phyloP scores from a whole-genome alignment of 2,797 vertebrate species.

The Typhlichthys subterraneus region DNA sequence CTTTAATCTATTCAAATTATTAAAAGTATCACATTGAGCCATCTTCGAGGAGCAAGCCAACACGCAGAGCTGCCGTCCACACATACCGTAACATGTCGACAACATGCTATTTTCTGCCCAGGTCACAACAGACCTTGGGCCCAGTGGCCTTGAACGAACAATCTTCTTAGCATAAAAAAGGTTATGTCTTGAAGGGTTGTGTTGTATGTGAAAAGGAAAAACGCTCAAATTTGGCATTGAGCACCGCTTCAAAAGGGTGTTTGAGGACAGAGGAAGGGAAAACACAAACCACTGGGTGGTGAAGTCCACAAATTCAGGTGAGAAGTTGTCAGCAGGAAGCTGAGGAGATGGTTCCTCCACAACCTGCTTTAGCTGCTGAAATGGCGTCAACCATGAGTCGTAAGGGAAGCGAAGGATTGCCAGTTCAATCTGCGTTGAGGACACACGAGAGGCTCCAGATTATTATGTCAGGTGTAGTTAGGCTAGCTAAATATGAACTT shows the following conservation, averaged over 20 bases:
- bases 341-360: constrained; percentile 95
- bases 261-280: not conserved
- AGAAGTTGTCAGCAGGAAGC: constrained; percentile 88
- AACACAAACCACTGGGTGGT: constrained; percentile 87
- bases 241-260: not conserved
- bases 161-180: not conserved
- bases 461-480: not conserved
- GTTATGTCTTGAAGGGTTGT: not conserved
- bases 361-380: constrained; percentile 98
- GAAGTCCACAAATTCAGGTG: constrained; percentile 92
- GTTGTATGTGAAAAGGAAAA: not conserved
- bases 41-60: not conserved
- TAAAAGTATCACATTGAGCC: not conserved
- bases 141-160: not conserved
- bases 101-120: constrained; percentile 11
- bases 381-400: constrained; percentile 94
- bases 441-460: not conserved
- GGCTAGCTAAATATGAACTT: not conserved
- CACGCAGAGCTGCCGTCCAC: not conserved
- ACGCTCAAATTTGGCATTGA: not conserved
- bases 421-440: constrained; percentile 84
- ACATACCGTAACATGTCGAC: constrained; percentile 5
- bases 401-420: constrained; percentile 94
- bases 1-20: not conserved
- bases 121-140: not conserved